Evolutionary conservation across 2,113 vertebrate species (phyloP).

Genomic region (Alouatta palliata): DNA sequence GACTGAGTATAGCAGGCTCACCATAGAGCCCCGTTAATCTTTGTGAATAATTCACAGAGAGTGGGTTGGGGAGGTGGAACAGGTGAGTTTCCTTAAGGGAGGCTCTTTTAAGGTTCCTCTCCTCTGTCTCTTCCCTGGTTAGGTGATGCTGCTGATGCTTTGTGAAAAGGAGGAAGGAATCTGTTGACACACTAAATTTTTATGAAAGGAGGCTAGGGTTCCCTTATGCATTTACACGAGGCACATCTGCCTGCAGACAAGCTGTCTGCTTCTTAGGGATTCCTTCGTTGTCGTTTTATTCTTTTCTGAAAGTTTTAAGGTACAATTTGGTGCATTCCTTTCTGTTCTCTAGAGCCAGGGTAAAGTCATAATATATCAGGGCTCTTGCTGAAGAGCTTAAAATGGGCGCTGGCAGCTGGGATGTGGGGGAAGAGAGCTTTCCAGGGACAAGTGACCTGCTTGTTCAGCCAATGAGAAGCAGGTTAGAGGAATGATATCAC

Average conservation of each 20-base stretch:
- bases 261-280: constrained; percentile 48
- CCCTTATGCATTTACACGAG: constrained; percentile 62
- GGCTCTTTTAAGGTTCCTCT: background rate
- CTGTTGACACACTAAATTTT: constrained; percentile 49
- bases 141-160: background rate
- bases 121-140: background rate
- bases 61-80: background rate
- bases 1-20: background rate
- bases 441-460: constrained; percentile 69
- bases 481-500: constrained; percentile 58
- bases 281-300: background rate
- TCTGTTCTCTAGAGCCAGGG: constrained; percentile 33
- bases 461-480: constrained; percentile 65
- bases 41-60: constrained; percentile 15
- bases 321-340: constrained; percentile 58
- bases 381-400: constrained; percentile 61
- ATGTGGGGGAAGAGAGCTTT: constrained; percentile 64
- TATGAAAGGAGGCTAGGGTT: constrained; percentile 36
- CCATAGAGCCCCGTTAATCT: background rate
- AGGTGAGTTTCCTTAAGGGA: constrained; percentile 37
- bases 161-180: constrained; percentile 41
- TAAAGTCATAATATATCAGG: constrained; percentile 29
- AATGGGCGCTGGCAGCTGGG: constrained; percentile 66
- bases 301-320: constrained; percentile 50
- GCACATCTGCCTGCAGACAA: constrained; percentile 65